phyloP scores from a whole-genome alignment of 2,888 invertebrate species.

The Morpho deidamia region DNA sequence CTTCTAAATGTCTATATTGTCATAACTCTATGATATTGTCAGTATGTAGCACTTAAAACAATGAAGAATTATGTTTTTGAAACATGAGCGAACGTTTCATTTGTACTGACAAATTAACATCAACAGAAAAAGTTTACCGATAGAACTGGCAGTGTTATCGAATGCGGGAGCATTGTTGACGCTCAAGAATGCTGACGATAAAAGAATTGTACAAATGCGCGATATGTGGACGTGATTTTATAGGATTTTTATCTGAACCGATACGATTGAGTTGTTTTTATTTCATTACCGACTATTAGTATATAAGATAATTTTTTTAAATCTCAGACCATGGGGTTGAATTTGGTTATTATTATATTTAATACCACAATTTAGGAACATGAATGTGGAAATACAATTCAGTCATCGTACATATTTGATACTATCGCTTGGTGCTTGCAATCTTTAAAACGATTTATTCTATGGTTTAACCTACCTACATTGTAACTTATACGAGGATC shows the following conservation, averaged over 20 bases:
- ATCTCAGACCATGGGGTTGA: too few relatives aligned
- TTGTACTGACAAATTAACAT: slow-evolving; percentile 42
- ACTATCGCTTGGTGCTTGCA: too few relatives aligned
- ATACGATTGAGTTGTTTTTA: slow-evolving; percentile 35
- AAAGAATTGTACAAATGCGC: slow-evolving; percentile 40
- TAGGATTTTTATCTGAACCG: slow-evolving; percentile 56
- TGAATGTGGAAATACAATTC: too few relatives aligned
- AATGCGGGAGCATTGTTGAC: slow-evolving; percentile 53
- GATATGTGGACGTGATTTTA: slow-evolving; percentile 54
- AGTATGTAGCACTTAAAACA: neutral
- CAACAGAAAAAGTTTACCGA: slow-evolving; percentile 39
- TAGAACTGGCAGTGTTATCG: slow-evolving; percentile 49
- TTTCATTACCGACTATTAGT: slow-evolving; percentile 26
- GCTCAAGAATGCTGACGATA: slow-evolving; percentile 47
- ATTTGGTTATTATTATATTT: too few relatives aligned
- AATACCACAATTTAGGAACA: too few relatives aligned
- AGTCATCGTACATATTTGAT: too few relatives aligned
- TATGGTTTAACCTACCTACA: too few relatives aligned
- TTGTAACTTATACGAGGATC: too few relatives aligned
- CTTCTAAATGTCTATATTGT: neutral
- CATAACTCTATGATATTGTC: too few relatives aligned
- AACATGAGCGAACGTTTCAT: slow-evolving; percentile 40
- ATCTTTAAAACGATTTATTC: too few relatives aligned
- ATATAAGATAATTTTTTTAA: slow-evolving; percentile 5
- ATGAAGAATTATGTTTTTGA: slow-evolving; percentile 30